These are phyloP conservation scores for Psittacus erithacus DNA, from an alignment of 2,113 vertebrate species.

Conservation along the genomic window DNA sequence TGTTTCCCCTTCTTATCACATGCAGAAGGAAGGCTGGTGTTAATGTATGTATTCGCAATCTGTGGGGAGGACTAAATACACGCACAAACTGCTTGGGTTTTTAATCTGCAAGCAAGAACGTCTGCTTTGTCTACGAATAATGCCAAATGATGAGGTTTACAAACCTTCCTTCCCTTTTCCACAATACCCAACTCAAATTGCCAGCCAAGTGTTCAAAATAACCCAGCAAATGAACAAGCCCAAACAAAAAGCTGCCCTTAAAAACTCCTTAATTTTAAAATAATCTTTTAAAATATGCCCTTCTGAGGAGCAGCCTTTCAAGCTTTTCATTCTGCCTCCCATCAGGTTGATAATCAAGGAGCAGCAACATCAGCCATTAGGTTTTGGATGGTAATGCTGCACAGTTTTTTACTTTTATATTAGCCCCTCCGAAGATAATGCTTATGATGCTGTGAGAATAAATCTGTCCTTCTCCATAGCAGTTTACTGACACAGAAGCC, in stretches of 20 bases:
- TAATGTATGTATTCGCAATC: not conserved
- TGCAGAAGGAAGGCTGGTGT: not conserved
- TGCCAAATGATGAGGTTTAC: not conserved
- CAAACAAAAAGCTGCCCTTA: not conserved
- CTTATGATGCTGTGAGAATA: conserved; percentile 61
- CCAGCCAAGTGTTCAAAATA: not conserved
- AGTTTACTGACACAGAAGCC: conserved; percentile 67
- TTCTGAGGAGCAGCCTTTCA: conserved; percentile 16
- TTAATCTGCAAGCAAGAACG: not conserved
- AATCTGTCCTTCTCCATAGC: conserved; percentile 52
- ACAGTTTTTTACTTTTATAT: conserved; percentile 51
- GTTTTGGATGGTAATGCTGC: conserved; percentile 17
- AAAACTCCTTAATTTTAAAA: conserved; percentile 14
- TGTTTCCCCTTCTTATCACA: not conserved
- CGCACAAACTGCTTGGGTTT: not conserved
- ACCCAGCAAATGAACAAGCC: not conserved
- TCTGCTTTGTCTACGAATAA: not conserved
- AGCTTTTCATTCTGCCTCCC: conserved; percentile 31
- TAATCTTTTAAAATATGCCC: not conserved
- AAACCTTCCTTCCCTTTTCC: not conserved
- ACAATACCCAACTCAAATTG: not conserved
- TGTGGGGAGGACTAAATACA: not conserved
- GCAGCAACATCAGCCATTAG: not conserved
- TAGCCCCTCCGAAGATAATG: conserved; percentile 58
- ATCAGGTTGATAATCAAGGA: not conserved